phyloP scores from a whole-genome alignment of 2,888 invertebrate species.

The Apodemia mormo region DNA sequence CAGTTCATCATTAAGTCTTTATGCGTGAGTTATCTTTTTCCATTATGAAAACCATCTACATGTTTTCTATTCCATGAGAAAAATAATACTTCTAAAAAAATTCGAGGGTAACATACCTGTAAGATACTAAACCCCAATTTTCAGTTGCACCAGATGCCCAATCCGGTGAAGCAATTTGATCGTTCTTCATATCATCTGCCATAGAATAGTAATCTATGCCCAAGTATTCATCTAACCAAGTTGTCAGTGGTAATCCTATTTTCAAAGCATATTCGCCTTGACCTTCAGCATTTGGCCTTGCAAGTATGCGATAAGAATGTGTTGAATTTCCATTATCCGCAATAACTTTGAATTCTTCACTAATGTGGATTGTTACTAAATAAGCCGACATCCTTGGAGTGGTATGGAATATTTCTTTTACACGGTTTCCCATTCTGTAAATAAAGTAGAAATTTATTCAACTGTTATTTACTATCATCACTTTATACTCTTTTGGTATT shows the following conservation, averaged over 20 bases:
- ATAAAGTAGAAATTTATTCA: not conserved
- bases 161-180: constrained; percentile 70
- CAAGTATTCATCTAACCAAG: constrained; percentile 65
- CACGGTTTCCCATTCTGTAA: constrained; percentile 56
- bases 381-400: constrained; percentile 92
- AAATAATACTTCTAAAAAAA: not conserved
- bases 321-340: constrained; percentile 55
- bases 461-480: not conserved
- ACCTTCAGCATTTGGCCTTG: constrained; percentile 59
- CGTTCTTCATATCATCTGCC: constrained; percentile 65
- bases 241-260: constrained; percentile 64
- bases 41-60: no score
- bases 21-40: no score
- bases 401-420: constrained; percentile 71
- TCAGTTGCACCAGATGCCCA: constrained; percentile 78
- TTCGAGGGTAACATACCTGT: constrained; percentile 51
- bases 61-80: no score
- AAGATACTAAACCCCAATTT: constrained; percentile 75
- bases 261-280: constrained; percentile 71
- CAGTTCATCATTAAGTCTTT: no score
- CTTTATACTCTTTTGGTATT: no score
- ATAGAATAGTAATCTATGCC: constrained; percentile 64
- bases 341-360: constrained; percentile 64
- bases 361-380: constrained; percentile 86
- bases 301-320: constrained; percentile 64